Base-by-base conservation (phyloP, 2,888 invertebrate species). In the Rhogogaster chlorosoma region DNA sequence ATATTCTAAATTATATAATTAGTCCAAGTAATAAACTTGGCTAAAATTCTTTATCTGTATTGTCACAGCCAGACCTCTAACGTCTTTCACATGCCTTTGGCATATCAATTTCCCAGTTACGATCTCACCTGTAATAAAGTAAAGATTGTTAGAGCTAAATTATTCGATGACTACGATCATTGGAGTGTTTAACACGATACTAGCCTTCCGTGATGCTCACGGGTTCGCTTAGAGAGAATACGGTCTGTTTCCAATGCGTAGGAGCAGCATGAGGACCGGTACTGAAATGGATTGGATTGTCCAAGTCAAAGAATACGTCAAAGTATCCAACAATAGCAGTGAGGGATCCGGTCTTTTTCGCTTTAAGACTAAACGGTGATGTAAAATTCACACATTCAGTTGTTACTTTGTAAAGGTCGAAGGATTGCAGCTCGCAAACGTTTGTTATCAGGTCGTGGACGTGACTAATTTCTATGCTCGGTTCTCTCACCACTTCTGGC, bases 191-290 rank as follows among this genome's bases (percentile, higher is more conserved):
- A 67, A 53, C 45, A n/a, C 45, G 29, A 71, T 70, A 86, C 84
- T 90, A 90, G 93, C 97, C 98, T 93, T 95, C 94, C 87, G 96
- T 96, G 0, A 98, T 96, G 77, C 95, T 93, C 75, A 97, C 95
- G 49, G 97, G 96, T 88, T 97, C 95, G 87, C 96, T 96, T 18
- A 99, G 94, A 90, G 97, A 97, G 93, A 99, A 98, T 1, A 98
- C 95, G 0, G 98, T 98, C 93, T 99, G 99, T 92, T 98, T 98
- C 99, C 99, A 99, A 94, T 99, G 99, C 0, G 99, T 99, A 32
- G 96, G 94, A 0, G 95, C 94, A 0, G 94, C 94, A 61, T 95
- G 94, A 3, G 99, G 98, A 0, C 97, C 96, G 0, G 99, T 99
- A 82, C 97, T 96, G 89, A 99, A 96, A 4, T 94, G 93, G 7